Evolutionary conservation across 2,113 vertebrate species (phyloP).

Genomic region (Nymphicus hollandicus): DNA sequence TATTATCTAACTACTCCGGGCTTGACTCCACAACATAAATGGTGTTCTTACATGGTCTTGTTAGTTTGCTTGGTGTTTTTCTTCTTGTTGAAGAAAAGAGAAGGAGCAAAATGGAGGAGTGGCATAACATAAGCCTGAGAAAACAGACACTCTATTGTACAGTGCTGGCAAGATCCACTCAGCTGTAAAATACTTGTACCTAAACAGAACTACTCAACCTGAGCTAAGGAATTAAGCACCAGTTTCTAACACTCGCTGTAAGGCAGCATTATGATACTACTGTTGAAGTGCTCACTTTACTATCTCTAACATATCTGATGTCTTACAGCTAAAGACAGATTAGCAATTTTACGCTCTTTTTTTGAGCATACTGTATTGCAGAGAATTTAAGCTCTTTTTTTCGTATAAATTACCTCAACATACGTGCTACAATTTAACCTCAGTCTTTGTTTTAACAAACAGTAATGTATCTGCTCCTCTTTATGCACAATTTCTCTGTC

Average conservation of each 20-base stretch:
- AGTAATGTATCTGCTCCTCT: background rate
- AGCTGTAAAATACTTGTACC: background rate
- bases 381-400: background rate
- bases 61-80: background rate
- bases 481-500: background rate
- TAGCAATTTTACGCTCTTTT: background rate
- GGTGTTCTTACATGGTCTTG: background rate
- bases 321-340: background rate
- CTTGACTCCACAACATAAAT: background rate
- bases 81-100: background rate
- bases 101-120: background rate
- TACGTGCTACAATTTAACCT: background rate
- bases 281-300: background rate
- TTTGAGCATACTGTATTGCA: background rate
- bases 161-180: background rate
- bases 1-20: background rate
- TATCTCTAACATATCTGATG: background rate
- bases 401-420: background rate
- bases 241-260: background rate
- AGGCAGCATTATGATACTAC: background rate
- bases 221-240: background rate
- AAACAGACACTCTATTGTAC: background rate
- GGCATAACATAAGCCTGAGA: background rate
- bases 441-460: background rate
- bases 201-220: background rate